Conservation (phyloP, 2,113 vertebrate species). For the Ciconia stormi region DNA sequence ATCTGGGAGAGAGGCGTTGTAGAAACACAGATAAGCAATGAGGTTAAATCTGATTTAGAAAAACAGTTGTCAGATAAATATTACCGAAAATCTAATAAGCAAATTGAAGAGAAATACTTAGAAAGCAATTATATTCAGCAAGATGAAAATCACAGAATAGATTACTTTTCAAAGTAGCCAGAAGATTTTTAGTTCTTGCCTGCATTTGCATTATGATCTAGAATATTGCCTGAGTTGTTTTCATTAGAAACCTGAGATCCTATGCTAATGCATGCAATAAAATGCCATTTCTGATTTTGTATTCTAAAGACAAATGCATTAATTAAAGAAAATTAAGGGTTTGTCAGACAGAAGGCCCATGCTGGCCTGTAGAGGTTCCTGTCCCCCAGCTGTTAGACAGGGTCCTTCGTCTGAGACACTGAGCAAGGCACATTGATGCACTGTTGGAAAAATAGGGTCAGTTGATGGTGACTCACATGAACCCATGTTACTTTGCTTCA, state of each 20-base stretch:
- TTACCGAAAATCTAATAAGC: background rate
- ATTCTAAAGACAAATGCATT: background rate
- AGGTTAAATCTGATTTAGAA: background rate
- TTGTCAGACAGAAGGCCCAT: background rate
- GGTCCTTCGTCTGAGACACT: background rate
- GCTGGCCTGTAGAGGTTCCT: background rate
- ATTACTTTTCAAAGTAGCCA: background rate
- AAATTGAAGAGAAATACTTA: background rate
- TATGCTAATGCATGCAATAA: background rate
- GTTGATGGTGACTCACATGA: background rate
- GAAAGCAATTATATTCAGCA: background rate
- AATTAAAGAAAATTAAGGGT: background rate
- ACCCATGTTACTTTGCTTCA: background rate
- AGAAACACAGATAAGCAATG: background rate
- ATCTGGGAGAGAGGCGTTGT: background rate
- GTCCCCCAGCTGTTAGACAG: background rate
- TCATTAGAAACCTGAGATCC: background rate
- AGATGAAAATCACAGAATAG: background rate
- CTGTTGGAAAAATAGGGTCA: background rate
- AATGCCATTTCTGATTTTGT: background rate
- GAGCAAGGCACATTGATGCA: background rate
- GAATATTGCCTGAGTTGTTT: background rate
- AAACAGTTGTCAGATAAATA: background rate
- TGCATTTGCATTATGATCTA: background rate
- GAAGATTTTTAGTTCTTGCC: background rate